Evolutionary conservation across 92 coral and sea anemone genomes (phyloP), one percentile per base, ranked within the genome.

Genomic region (Paramuricea clavata): DNA sequence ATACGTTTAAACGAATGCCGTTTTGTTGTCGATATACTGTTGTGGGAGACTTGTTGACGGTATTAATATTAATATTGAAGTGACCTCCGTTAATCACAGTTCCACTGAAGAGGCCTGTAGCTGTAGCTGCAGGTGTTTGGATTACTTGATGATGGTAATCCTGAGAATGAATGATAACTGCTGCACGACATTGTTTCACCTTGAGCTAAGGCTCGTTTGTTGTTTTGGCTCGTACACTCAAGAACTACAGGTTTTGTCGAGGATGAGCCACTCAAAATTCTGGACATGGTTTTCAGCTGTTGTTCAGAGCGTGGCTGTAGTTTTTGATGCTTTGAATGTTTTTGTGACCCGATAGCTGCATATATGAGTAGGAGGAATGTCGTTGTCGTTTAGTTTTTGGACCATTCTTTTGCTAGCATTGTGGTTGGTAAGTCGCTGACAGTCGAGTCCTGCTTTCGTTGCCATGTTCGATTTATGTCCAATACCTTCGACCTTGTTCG

Each of bases 401-500:
- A 91, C 83, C 94, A 80, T 91, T 42, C 64, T 27, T 68, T 91
- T 88, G 65, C 90, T 69, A 22, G 86, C 87, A 81, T 87, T 85
- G 88, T 85, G 90, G 41, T 80, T 90, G 34, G 91, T 82, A 22
- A 82, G 87, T 50, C 69, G 76, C 61, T 85, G 77, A 35, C 69
- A 61, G 36, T 88, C 54, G 49, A 91, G 43, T 28, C 79, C 69
- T 59, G 81, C 92, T 64, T 87, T 87, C 30, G 35, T 47, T 30
- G 89, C 86, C 89, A 83, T 91, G 5, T 70, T 87, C 49, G n/a
- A n/a, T n/a, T n/a, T n/a, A n/a, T n/a, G n/a, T n/a, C n/a, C n/a
- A n/a, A n/a, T n/a, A n/a, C n/a, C n/a, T n/a, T n/a, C n/a, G n/a
- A n/a, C n/a, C n/a, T n/a, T n/a, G n/a, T n/a, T n/a, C n/a, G n/a